Percentiles rank a stretch among this genome's conserved stretches.
Conservation (phyloP, 2,888 invertebrate species). For the Sisyra terminalis region DNA sequence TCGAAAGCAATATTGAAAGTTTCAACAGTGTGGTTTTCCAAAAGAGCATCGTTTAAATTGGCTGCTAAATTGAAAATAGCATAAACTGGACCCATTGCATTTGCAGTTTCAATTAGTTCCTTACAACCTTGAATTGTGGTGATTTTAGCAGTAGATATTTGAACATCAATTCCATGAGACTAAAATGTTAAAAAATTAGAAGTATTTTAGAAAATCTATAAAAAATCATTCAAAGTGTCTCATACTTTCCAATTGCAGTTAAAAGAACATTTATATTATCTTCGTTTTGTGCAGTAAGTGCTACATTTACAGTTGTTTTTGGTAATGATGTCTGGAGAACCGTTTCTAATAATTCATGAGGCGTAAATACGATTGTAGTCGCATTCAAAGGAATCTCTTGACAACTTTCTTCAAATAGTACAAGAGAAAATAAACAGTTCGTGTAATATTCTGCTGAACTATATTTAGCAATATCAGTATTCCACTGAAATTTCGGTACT, state of each 20-base stretch:
- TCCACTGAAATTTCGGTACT: too few relatives aligned
- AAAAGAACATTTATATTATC: constrained; percentile 45
- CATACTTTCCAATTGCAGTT: constrained; percentile 46
- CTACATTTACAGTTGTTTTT: constrained; percentile 51
- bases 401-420: constrained; percentile 66
- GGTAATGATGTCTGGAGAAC: constrained; percentile 63
- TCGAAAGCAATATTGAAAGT: constrained; percentile 48
- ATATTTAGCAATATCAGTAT: too few relatives aligned
- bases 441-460: too few relatives aligned
- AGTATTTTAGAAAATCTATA: too few relatives aligned
- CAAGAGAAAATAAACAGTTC: constrained; percentile 13
- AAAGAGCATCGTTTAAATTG: constrained; percentile 53
- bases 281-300: constrained; percentile 54
- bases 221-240: too few relatives aligned
- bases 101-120: constrained; percentile 46
- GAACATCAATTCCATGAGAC: constrained; percentile 48
- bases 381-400: constrained; percentile 65
- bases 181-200: too few relatives aligned
- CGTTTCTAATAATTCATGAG: constrained; percentile 77
- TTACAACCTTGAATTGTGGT: constrained; percentile 52
- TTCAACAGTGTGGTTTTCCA: constrained; percentile 59
- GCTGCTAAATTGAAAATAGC: constrained; percentile 86
- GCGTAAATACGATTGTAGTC: constrained; percentile 75
- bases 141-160: constrained; percentile 54
- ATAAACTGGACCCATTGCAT: constrained; percentile 48